Evolutionary conservation across 1,140 invertebrate species (phyloP), one percentile per base, ranked within the genome.

Genomic region (Agraylea sexmaculata): DNA sequence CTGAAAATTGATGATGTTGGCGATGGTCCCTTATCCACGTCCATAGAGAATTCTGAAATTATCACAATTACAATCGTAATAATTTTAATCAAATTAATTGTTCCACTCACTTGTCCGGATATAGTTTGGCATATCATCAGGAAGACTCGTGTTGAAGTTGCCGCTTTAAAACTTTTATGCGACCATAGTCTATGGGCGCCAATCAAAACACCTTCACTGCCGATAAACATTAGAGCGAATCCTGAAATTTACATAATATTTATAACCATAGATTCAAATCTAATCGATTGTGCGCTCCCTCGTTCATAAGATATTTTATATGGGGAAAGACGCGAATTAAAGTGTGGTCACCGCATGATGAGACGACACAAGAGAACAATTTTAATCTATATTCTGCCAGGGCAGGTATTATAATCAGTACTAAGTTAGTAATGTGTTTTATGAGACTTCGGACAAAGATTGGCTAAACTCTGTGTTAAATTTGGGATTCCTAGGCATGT

Each of bases 1-100:
- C n/a, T 2, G 71, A 69, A 56, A 71, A 79, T 42, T 75, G 75
- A 46, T 80, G 78, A 51, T 80, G 78, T 2, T 73, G 66, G 5
- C 77, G 59, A 50, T 79, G 75, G 46, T 78, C 75, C n/a, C 75
- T 53, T 15, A 63, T 64, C 73, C 73, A 76, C 17, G 60, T 56
- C 39, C 58, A 66, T 21, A 62, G 46, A 11, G 58, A 60, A 32
- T 66, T 68, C 63, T 68, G 38, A n/a, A 37, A 21, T n/a, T 7
- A 25, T 25, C 7, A 7, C 23, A 25, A 25, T 25, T 25, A 7
- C n/a, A 7, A n/a, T n/a, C 23, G 7, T 25, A 7, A 25, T 35
- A 35, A 17, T n/a, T n/a, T n/a, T n/a, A 35, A 35, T 17, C 16
- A 18, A 18, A n/a, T 16, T 8, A 6, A 6, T 20, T 2, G 17